Evolutionary conservation across 2,888 invertebrate genomes (phyloP).

Genomic region (Saturnia pavonia): DNA sequence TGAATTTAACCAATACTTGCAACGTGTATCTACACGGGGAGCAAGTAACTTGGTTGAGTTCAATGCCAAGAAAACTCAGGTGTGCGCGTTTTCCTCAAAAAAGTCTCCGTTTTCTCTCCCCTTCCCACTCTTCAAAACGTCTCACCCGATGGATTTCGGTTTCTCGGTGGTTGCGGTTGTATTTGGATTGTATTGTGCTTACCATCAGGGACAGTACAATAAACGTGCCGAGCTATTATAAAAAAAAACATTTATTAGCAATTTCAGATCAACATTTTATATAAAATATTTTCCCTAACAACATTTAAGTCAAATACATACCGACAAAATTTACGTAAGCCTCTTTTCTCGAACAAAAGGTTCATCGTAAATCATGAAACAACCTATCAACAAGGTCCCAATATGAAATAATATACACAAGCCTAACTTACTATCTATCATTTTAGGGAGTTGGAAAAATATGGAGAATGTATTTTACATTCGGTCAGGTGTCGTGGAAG

Average conservation of each 20-base stretch:
- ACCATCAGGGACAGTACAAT: no score
- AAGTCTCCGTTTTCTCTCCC: no score
- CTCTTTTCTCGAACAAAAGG: conserved; percentile 12
- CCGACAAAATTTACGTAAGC: conserved; percentile 4
- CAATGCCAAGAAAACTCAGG: no score
- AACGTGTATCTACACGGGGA: no score
- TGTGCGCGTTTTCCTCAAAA: no score
- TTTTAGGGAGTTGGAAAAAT: conserved; percentile 55
- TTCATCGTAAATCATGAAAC: conserved; percentile 11
- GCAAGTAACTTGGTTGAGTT: no score
- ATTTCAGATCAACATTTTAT: not conserved
- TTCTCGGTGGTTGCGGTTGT: no score
- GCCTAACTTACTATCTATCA: conserved; percentile 42
- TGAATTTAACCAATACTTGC: no score
- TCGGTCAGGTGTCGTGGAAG: conserved; percentile 79
- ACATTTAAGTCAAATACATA: conserved; percentile 6
- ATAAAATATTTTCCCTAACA: not conserved
- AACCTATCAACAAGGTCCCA: conserved; percentile 10
- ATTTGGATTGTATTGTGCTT: no score
- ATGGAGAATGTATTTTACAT: conserved; percentile 78
- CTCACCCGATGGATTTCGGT: no score
- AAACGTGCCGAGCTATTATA: no score
- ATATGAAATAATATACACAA: not conserved
- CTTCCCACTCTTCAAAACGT: no score
- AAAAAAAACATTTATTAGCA: not conserved